phyloP scores from a whole-genome alignment of 2,113 vertebrate genomes.

The Vidua macroura region DNA sequence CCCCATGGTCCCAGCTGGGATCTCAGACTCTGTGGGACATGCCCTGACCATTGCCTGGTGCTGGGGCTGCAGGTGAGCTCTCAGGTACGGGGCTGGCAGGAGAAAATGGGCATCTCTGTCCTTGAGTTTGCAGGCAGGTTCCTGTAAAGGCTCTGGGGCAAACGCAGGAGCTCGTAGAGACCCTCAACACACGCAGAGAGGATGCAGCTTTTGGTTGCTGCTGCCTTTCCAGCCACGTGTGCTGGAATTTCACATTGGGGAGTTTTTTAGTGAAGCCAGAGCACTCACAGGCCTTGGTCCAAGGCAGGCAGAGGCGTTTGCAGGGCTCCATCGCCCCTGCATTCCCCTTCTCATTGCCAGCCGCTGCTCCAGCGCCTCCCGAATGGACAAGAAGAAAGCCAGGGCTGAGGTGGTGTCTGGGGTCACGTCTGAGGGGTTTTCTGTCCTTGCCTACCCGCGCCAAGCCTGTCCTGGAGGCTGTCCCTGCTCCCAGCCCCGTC shows the following conservation, averaged over 20 bases:
- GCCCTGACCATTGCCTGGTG: not conserved
- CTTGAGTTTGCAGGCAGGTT: not conserved
- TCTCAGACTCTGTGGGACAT: not conserved
- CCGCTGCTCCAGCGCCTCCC: not conserved
- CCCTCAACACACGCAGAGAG: accelerated
- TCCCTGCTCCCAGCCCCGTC: not conserved
- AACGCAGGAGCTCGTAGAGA: not conserved
- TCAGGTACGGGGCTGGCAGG: not conserved
- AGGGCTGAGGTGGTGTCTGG: not conserved
- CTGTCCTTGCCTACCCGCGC: not conserved
- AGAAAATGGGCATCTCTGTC: not conserved
- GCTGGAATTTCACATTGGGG: accelerated
- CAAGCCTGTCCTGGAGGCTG: not conserved
- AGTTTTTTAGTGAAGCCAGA: not conserved
- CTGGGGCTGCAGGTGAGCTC: not conserved
- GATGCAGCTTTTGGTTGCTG: too few species aligned
- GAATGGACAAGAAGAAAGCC: not conserved
- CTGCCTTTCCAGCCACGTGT: accelerated
- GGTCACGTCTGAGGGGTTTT: not conserved
- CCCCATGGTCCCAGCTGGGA: accelerated
- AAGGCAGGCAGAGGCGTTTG: not conserved
- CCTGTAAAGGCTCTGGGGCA: not conserved
- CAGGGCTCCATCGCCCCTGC: accelerated
- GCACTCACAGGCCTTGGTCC: accelerated
- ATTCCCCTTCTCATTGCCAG: not conserved